Conservation (phyloP, 2,797 vertebrate genomes). For the Tinamus major region DNA sequence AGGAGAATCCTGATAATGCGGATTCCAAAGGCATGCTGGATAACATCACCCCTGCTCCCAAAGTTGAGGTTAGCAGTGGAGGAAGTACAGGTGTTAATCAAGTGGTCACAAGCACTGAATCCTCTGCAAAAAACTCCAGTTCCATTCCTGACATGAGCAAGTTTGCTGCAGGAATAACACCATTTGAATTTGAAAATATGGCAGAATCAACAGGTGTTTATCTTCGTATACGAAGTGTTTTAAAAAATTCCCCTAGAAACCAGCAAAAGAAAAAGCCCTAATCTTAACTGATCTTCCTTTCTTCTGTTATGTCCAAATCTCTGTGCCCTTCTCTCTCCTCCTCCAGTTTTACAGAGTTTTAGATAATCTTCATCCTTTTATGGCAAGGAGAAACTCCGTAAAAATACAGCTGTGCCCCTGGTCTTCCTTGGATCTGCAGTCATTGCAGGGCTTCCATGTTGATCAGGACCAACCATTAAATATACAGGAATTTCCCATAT, state of each 20-base stretch:
- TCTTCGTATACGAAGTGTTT: constrained; percentile 89
- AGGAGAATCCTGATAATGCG: background rate
- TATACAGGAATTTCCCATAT: background rate
- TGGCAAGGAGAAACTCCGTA: background rate
- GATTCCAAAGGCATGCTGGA: background rate
- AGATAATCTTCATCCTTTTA: background rate
- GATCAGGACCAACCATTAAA: background rate
- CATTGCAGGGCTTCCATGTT: background rate
- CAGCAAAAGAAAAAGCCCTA: constrained; percentile 86
- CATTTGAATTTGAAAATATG: constrained; percentile 96
- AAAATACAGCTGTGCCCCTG: background rate
- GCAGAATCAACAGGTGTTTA: constrained; percentile 94
- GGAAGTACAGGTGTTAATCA: background rate
- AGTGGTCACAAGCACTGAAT: background rate
- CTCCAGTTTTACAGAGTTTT: background rate
- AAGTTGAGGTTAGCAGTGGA: background rate
- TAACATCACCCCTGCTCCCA: background rate
- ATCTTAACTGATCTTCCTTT: constrained; percentile 8
- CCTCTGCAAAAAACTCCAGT: constrained; percentile 33
- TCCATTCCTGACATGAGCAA: constrained; percentile 92
- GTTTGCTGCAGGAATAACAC: constrained; percentile 94
- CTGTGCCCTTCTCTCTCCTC: background rate
- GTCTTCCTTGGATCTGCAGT: constrained; percentile 10
- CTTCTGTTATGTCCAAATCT: background rate
- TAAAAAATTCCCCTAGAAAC: constrained; percentile 94